Conservation (phyloP, 2,797 vertebrate species). For the Sebastes vulpes region DNA sequence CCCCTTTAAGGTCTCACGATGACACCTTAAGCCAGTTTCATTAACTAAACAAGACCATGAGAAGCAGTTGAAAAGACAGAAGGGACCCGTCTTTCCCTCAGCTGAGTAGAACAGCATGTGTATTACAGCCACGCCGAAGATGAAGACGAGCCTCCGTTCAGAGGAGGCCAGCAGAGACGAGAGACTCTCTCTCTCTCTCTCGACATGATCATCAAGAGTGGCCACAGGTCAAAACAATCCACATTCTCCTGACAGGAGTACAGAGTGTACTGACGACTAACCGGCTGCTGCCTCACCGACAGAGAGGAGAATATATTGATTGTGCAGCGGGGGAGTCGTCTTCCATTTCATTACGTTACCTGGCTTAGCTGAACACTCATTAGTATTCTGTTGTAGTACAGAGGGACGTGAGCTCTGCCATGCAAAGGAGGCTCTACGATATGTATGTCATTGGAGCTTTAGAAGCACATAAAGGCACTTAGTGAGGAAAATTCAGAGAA, state of each 20-base stretch:
- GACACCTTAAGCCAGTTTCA: not conserved
- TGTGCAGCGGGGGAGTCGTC: not conserved
- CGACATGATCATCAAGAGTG: slow-evolving; percentile 41
- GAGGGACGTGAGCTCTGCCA: not conserved
- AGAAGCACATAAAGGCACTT: slow-evolving; percentile 27
- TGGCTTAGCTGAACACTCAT: slow-evolving; percentile 21
- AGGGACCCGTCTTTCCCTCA: not conserved
- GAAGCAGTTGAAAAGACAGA: not conserved
- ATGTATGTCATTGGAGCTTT: slow-evolving; percentile 24
- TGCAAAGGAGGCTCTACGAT: not conserved
- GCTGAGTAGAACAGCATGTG: not conserved
- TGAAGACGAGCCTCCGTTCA: slow-evolving; percentile 3
- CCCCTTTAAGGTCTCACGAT: not conserved
- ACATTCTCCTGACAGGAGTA: slow-evolving; percentile 44
- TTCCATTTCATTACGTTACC: slow-evolving; percentile 43
- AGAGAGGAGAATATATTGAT: slow-evolving; percentile 36
- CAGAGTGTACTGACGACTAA: slow-evolving; percentile 22
- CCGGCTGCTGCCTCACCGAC: slow-evolving; percentile 10
- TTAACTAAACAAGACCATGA: not conserved
- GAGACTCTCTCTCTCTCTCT: not conserved
- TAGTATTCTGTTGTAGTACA: slow-evolving; percentile 36
- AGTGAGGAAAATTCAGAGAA: slow-evolving; percentile 24
- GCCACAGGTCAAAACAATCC: slow-evolving; percentile 47
- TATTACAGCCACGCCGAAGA: not conserved
- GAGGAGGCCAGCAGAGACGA: not conserved